Evolutionary conservation across 2,888 invertebrate species (phyloP), one percentile per base, ranked within the genome.

Genomic region (Pachycephus smyrnensis): DNA sequence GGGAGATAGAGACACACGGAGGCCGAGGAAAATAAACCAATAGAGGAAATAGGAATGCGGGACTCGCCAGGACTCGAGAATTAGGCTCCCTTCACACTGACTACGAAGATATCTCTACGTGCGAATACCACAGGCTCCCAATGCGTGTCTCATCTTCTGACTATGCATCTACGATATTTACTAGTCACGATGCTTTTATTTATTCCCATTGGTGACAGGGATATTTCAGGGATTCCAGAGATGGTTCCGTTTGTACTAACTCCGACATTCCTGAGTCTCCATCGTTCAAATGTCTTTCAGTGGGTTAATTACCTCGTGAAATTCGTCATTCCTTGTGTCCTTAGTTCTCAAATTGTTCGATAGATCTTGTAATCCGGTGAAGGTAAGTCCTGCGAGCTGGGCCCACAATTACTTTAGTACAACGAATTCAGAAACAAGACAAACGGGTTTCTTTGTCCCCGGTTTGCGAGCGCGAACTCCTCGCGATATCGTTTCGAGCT

Each of bases 1-100:
- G 84, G 84, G 77, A 84, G 84, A 84, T 85, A 85, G 83, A 84
- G 83, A 83, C 83, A 82, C 83, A 83, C 82, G 83, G 79, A 78
- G 76, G 79, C 80, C 76, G 75, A 78, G 81, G 78, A 85, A 85
- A 85, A 85, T 84, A 84, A 85, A 84, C 81, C 83, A 83, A 83
- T 82, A 79, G 80, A 76, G 81, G 78, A 84, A 85, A 82, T 83
- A 84, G 84, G 86, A 85, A 86, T 86, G 85, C 84, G 77, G 80
- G 80, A 75, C 79, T 76, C 69, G 77, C 69, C 73, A 75, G 77
- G 78, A 81, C 80, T 78, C 79, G 79, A 80, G 82, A 82, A 81
- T 83, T 83, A 83, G 83, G 83, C 81, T 81, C 80, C 76, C 78
- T 76, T 40, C 75, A 75, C 75, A 75, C 76, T 81, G 83, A 82